phyloP scores from a whole-genome alignment of 2,797 vertebrate genomes.

The Megalops cyprinoides region DNA sequence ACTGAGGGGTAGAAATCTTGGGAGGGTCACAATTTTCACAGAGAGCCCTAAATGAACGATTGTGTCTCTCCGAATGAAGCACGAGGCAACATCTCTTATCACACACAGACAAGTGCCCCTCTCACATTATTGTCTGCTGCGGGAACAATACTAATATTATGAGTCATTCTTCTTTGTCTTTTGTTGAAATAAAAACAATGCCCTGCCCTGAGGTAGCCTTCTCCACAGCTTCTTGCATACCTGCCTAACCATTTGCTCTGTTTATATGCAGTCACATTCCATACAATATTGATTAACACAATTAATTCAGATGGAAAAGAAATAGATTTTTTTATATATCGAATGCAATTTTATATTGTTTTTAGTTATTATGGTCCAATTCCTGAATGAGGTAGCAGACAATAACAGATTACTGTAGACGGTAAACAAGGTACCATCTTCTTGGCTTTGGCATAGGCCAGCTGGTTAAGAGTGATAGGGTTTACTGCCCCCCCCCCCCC shows the following conservation, averaged over 20 bases:
- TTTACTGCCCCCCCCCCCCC: neutral
- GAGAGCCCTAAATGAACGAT: neutral
- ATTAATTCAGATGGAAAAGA: neutral
- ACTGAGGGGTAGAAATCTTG: neutral
- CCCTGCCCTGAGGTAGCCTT: constrained; percentile 29
- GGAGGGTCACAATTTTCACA: neutral
- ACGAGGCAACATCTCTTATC: neutral
- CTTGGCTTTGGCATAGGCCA: neutral
- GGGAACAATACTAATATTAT: constrained; percentile 57
- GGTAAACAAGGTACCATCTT: neutral
- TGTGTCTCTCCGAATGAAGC: neutral
- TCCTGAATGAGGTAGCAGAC: neutral
- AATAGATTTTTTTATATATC: too few species aligned
- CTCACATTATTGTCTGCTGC: constrained; percentile 48
- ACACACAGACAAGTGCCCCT: neutral
- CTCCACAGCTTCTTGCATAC: neutral
- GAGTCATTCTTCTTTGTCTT: constrained; percentile 48
- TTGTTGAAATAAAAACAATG: constrained; percentile 49
- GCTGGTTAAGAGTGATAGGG: neutral
- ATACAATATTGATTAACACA: neutral
- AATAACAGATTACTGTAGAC: neutral
- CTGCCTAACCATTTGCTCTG: too few species aligned
- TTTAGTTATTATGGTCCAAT: neutral
- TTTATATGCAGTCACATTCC: neutral
- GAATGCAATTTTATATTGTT: too few species aligned